Evolutionary conservation across 2,797 vertebrate species (phyloP), one percentile per base, ranked within the genome.

Genomic region (Peromyscus melanophrys): DNA sequence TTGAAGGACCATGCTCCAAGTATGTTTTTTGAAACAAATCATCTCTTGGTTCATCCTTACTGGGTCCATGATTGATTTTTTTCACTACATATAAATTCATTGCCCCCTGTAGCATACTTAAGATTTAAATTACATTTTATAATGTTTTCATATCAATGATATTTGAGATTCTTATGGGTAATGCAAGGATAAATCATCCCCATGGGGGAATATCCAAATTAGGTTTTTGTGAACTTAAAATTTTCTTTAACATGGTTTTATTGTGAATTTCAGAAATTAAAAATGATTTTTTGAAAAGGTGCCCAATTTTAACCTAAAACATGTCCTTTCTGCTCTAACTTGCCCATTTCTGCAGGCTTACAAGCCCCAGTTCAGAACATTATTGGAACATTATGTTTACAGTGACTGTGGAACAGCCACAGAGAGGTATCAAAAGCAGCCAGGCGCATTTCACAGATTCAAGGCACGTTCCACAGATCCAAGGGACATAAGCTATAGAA

Each of bases 241-340:
- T 88, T 52, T 94, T 93, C 19, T 80, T 96, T 59, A 77, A 21
- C 0, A 3, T 77, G 34, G 81, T 88, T 61, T 75, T 86, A 65
- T 92, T 67, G 75, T 90, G 31, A 75, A 87, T 90, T 86, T 97
- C 29, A 93, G 65, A 83, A 95, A 86, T 13, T 69, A 90, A 78
- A 77, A 77, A 37, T 83, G 25, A 21, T 78, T 75, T 21, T 89
- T 84, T 49, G 25, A 19, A 5, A 8, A 2, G 46, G 0, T 23
- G 1, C 1, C 55, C 92, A 29, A 78, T 95, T 96, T 93, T 69
- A 92, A 46, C 19, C 29, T 71, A 40, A 96, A 81, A 57, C 78
- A 40, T 0, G 57, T 17, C 10, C 37, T 78, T 96, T 7, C 25
- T 89, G 1, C 1, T 91, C 37, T 14, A 67, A 4, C 6, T 91